Percentiles rank a stretch among this genome's conserved stretches.
These are phyloP conservation scores for Zaprionus tsacasi DNA, from an alignment of 1,140 invertebrate genomes.

Conservation along the genomic window DNA sequence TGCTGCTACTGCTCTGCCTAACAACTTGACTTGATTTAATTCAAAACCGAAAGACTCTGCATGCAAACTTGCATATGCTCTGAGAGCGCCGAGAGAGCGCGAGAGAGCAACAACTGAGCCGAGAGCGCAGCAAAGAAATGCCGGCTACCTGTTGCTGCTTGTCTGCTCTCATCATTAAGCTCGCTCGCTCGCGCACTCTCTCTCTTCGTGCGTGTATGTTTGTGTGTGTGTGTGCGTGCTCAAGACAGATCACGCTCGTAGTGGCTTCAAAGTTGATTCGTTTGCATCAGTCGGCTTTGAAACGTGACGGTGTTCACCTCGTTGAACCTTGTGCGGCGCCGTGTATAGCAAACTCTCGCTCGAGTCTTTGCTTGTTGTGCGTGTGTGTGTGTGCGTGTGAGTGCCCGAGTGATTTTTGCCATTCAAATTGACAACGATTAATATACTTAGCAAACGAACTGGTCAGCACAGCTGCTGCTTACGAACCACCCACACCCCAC, in stretches of 20 bases:
- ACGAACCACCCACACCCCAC: slow-evolving; percentile 1
- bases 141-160: slow-evolving; percentile 47
- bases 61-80: slow-evolving; percentile 46
- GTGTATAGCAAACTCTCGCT: slow-evolving; percentile 7
- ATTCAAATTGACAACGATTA: slow-evolving; percentile 48
- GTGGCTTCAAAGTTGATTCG: slow-evolving; percentile 18
- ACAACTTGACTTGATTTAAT: slow-evolving; percentile 68
- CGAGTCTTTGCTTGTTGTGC: not conserved
- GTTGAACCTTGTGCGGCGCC: slow-evolving; percentile 28
- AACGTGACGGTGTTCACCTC: slow-evolving; percentile 49
- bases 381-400: slow-evolving; percentile 26
- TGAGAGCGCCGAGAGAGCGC: not conserved
- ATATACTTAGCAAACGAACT: slow-evolving; percentile 38
- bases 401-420: slow-evolving; percentile 12
- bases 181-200: slow-evolving; percentile 9
- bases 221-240: not conserved
- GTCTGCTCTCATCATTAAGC: slow-evolving; percentile 35
- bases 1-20: slow-evolving; percentile 28
- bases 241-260: slow-evolving; percentile 25
- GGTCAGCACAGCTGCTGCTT: slow-evolving; percentile 23
- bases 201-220: not conserved
- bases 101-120: not conserved
- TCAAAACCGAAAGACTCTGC: slow-evolving; percentile 60
- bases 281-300: slow-evolving; percentile 44
- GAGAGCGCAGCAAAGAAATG: slow-evolving; percentile 30